Evolutionary conservation across 2,888 invertebrate genomes (phyloP), one percentile per base, ranked within the genome.

Genomic region (Trichopria drosophilae): DNA sequence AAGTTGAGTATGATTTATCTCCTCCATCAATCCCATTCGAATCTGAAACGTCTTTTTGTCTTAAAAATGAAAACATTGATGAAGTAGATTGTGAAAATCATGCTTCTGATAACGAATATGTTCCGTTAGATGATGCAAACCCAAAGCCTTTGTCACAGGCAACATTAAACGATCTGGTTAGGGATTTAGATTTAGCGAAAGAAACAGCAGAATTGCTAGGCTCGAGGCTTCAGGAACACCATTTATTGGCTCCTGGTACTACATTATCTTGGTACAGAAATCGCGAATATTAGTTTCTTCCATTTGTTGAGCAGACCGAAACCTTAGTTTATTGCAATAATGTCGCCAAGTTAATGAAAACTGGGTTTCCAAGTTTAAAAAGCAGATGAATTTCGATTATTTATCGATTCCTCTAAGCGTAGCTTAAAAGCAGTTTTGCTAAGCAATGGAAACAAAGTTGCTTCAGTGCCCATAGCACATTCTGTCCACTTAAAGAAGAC

Each of bases 401-500:
- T 59, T 16, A 59, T 59, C 13, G 55, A 54, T 31, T 53, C 50
- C 35, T 53, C 45, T 18, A 59, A 57, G 44, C 35, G 32, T 13
- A 55, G 53, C 26, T 49, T 53, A 36, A 57, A 54, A 34, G 44
- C 46, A 22, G 50, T 57, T 19, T 31, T 43, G 13, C 22, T 53
- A 18, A 39, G 44, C 32, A 53, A 50, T 53, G 40, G 37, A 29
- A 55, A 50, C 26, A 29, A 43, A 44, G 43, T 40, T 45, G 18
- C 32, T 32, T 32, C 1, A 32, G 32, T 32, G 32, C 32, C 32
- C 2, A 32, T 32, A 18, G 18, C 18, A 3, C 16, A 35, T 18
- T 18, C 18, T 35, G 35, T 15, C 3, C 35, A 35, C 4, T 35
- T 35, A 7, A 18, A 18, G 19, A 22, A 35, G 16, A 18, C 18